phyloP scores from a whole-genome alignment of 2,797 vertebrate species.

The Pachyuromys duprasi region DNA sequence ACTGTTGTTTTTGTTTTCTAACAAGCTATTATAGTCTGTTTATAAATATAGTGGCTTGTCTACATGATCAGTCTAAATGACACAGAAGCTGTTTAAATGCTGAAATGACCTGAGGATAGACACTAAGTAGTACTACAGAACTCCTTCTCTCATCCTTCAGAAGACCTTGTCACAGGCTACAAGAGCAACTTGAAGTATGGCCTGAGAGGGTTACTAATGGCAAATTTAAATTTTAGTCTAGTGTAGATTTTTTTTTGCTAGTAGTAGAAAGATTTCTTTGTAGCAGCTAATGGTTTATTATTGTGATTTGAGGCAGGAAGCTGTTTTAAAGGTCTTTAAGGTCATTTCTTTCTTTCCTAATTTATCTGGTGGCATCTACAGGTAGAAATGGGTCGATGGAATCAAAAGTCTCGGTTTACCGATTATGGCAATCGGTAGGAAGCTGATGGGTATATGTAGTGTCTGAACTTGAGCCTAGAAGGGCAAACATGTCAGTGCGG shows the following conservation, averaged over 20 bases:
- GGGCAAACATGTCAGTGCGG: not conserved
- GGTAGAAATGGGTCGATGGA: not conserved
- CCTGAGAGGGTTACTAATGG: not conserved
- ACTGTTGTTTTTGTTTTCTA: slow-evolving; percentile 34
- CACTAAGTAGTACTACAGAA: not conserved
- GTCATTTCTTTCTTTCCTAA: not conserved
- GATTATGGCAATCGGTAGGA: not conserved
- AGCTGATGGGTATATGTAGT: not conserved
- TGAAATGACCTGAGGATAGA: slow-evolving; percentile 15
- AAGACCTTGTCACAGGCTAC: not conserved
- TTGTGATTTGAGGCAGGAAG: not conserved
- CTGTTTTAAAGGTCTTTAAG: not conserved
- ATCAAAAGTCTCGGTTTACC: not conserved
- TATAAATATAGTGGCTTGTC: not conserved
- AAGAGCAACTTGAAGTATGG: slow-evolving; percentile 18
- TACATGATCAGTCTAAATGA: slow-evolving; percentile 7
- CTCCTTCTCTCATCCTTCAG: not conserved
- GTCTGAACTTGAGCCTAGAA: not conserved
- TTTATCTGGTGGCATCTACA: not conserved
- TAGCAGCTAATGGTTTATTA: not conserved
- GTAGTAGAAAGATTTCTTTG: slow-evolving; percentile 2
- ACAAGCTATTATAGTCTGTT: slow-evolving; percentile 36
- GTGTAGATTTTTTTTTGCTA: slow-evolving; percentile 26
- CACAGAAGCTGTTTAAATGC: not conserved
- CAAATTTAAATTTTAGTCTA: not conserved